Evolutionary conservation across 2,888 invertebrate species (phyloP).

Genomic region (Eueremaeus valkanovi): DNA sequence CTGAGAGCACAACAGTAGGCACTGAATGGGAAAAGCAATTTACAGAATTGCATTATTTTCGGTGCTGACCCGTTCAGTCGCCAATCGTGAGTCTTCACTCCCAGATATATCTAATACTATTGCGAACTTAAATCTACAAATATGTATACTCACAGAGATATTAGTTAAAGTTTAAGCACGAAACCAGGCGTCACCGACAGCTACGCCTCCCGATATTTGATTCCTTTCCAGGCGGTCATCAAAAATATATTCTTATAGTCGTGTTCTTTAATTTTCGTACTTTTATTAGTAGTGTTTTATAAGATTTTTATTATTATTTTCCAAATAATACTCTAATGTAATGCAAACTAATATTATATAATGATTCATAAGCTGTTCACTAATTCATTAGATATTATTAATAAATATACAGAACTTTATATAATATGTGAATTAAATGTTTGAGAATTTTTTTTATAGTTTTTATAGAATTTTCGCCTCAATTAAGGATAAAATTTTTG

Average conservation of each 20-base stretch:
- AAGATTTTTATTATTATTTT: neutral
- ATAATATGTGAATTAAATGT: neutral
- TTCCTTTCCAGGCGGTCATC: constrained; percentile 34
- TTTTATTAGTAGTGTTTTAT: constrained; percentile 21
- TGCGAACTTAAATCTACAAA: constrained; percentile 30
- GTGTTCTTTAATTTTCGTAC: constrained; percentile 18
- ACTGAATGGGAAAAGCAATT: constrained; percentile 31
- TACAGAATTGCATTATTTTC: constrained; percentile 36
- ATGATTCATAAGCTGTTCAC: constrained; percentile 21
- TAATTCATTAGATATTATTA: constrained; percentile 24
- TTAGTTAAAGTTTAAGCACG: constrained; percentile 37
- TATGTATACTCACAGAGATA: constrained; percentile 20
- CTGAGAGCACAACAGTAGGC: constrained; percentile 32
- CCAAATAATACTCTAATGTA: neutral
- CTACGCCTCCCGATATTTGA: constrained; percentile 36
- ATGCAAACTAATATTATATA: neutral
- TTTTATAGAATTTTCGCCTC: too few relatives aligned
- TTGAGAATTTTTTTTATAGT: too few relatives aligned
- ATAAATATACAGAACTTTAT: neutral
- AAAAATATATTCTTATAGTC: constrained; percentile 28
- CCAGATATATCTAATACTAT: neutral
- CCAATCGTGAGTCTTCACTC: constrained; percentile 26
- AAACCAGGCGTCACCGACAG: constrained; percentile 33
- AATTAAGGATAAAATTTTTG: neutral
- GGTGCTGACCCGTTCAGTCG: constrained; percentile 35